Evolutionary conservation across 2,797 vertebrate species (phyloP).

Genomic region (Hephaestus fuliginosus): DNA sequence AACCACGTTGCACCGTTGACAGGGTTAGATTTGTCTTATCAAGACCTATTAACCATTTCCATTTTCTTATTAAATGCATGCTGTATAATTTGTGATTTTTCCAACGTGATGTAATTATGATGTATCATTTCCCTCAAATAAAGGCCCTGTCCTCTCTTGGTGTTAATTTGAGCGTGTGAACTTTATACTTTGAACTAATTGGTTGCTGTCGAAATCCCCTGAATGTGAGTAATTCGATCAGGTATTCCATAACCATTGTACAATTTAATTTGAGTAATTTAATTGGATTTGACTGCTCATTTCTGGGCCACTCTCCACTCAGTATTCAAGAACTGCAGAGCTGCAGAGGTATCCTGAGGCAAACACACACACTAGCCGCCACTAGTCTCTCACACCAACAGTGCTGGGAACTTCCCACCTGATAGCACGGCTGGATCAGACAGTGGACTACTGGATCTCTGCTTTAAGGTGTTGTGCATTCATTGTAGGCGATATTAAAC

Average conservation of each 20-base stretch:
- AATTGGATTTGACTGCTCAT: slow-evolving; percentile 88
- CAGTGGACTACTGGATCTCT: slow-evolving; percentile 22
- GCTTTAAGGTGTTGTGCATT: slow-evolving; percentile 22
- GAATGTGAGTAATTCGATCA: slow-evolving; percentile 88
- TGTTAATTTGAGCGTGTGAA: slow-evolving; percentile 86
- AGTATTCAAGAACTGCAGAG: slow-evolving; percentile 84
- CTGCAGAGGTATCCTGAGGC: slow-evolving; percentile 79
- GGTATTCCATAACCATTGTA: slow-evolving; percentile 87
- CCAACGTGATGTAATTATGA: slow-evolving; percentile 84
- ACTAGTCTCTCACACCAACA: slow-evolving; percentile 67
- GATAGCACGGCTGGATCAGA: slow-evolving; percentile 54
- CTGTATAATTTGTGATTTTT: slow-evolving; percentile 81
- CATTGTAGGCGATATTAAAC: slow-evolving; percentile 3
- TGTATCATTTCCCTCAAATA: slow-evolving; percentile 85
- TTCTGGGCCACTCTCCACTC: slow-evolving; percentile 85
- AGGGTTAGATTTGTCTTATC: slow-evolving; percentile 81
- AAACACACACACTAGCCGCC: slow-evolving; percentile 67
- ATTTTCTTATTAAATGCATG: slow-evolving; percentile 85
- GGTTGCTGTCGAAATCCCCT: slow-evolving; percentile 85
- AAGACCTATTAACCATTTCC: slow-evolving; percentile 82
- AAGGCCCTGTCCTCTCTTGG: slow-evolving; percentile 81
- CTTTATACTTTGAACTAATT: slow-evolving; percentile 89
- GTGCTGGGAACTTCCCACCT: slow-evolving; percentile 55
- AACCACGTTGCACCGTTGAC: slow-evolving; percentile 66
- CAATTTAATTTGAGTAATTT: slow-evolving; percentile 87